Conservation (phyloP, 2,888 invertebrate genomes). For the Acleris literana region DNA sequence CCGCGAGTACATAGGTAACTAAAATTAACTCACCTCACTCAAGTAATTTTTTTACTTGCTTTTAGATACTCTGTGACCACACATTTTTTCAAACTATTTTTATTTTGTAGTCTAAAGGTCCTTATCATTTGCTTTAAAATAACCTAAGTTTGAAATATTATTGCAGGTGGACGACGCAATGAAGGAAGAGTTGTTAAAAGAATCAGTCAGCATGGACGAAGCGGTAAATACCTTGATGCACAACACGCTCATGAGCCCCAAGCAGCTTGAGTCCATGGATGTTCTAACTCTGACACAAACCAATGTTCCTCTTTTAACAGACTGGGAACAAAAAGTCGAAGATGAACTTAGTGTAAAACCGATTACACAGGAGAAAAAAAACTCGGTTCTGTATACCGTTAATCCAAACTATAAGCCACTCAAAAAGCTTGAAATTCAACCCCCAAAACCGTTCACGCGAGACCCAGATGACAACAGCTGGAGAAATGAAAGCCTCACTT, state of each 20-base stretch:
- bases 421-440: constrained; percentile 72
- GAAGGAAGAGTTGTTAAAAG: constrained; percentile 66
- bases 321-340: constrained; percentile 36
- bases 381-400: constrained; percentile 58
- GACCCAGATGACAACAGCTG: constrained; percentile 78
- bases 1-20: too few species aligned
- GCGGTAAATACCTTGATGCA: constrained; percentile 50
- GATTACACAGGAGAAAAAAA: constrained; percentile 57
- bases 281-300: constrained; percentile 3
- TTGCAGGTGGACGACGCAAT: constrained; percentile 72
- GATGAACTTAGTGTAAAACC: constrained; percentile 63
- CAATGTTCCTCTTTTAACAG: too few species aligned
- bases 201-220: constrained; percentile 57
- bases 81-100: too few species aligned
- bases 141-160: not conserved
- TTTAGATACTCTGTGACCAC: too few species aligned
- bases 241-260: constrained; percentile 26
- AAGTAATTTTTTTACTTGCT: not conserved
- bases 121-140: not conserved
- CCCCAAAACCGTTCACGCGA: constrained; percentile 63
- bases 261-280: constrained; percentile 25
- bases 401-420: constrained; percentile 70
- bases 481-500: constrained; percentile 78
- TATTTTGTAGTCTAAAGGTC: too few species aligned
- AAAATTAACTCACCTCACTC: too few species aligned